Conservation (phyloP, 2,888 invertebrate species). For the Synergus itoensis region DNA sequence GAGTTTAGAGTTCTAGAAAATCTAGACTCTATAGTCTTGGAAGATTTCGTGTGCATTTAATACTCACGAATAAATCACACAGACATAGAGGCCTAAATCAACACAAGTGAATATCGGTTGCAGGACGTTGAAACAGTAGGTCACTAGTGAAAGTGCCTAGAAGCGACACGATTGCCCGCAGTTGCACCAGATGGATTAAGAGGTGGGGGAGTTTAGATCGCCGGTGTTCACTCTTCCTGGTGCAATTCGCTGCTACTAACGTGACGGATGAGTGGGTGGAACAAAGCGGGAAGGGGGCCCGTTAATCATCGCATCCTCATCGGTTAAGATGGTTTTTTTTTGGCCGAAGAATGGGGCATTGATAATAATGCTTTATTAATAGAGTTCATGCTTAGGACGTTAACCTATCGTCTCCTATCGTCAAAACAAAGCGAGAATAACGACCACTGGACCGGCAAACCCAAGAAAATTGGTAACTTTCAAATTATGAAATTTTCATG, state of each 20-base stretch:
- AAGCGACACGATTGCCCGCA: slow-evolving; percentile 70
- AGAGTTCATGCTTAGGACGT: neutral
- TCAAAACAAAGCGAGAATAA: neutral
- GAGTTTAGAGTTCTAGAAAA: neutral
- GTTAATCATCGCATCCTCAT: slow-evolving; percentile 34
- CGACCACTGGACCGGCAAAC: too few species aligned
- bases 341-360: slow-evolving; percentile 23
- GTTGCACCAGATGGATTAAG: slow-evolving; percentile 62
- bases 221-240: slow-evolving; percentile 69
- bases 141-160: slow-evolving; percentile 76
- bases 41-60: slow-evolving; percentile 1
- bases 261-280: slow-evolving; percentile 33
- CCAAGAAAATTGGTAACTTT: too few species aligned
- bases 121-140: slow-evolving; percentile 71
- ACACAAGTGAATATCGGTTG: slow-evolving; percentile 51
- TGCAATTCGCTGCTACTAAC: slow-evolving; percentile 46
- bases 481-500: neutral
- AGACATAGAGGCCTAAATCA: slow-evolving; percentile 42
- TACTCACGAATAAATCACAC: neutral
- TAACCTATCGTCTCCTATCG: neutral
- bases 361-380: slow-evolving; percentile 11
- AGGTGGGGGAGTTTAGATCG: slow-evolving; percentile 60
- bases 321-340: slow-evolving; percentile 31
- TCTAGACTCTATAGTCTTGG: neutral
- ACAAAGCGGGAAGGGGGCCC: slow-evolving; percentile 22